phyloP scores from a whole-genome alignment of 2,797 vertebrate genomes.

The Bradypus variegatus region DNA sequence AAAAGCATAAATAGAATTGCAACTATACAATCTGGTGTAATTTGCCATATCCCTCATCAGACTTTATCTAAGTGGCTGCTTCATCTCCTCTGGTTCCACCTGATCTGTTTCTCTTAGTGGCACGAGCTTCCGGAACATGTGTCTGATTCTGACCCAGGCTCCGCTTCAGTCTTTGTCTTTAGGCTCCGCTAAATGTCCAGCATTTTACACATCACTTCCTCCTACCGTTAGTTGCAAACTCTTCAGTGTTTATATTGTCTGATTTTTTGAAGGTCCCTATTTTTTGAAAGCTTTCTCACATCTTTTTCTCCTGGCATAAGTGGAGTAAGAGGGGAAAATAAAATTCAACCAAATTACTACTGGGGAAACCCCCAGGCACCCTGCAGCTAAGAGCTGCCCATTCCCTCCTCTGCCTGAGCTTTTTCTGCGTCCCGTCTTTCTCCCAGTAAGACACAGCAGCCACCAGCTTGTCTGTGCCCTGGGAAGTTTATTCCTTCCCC shows the following conservation, averaged over 20 bases:
- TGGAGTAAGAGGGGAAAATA: not conserved
- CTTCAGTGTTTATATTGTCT: not conserved
- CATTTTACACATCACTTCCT: not conserved
- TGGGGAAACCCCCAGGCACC: not conserved
- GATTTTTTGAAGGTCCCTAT: not conserved
- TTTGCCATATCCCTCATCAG: not conserved
- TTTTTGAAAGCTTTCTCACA: not conserved
- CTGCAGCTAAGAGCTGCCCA: not conserved
- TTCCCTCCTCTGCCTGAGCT: not conserved
- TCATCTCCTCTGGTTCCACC: not conserved
- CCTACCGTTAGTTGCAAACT: no score
- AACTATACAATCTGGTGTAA: not conserved
- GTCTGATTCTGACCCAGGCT: not conserved
- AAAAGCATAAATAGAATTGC: not conserved
- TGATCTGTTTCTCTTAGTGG: not conserved
- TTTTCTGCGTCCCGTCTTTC: not conserved
- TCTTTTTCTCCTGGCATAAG: not conserved
- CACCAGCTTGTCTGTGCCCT: not conserved
- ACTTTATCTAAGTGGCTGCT: not conserved
- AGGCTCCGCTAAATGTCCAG: no score
- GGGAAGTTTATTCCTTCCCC: not conserved
- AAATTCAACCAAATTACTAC: not conserved
- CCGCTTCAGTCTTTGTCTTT: not conserved
- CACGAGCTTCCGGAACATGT: fast-evolving
- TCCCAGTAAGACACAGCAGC: not conserved